Conservation (phyloP, 2,113 vertebrate species). For the Eulemur macaco region DNA sequence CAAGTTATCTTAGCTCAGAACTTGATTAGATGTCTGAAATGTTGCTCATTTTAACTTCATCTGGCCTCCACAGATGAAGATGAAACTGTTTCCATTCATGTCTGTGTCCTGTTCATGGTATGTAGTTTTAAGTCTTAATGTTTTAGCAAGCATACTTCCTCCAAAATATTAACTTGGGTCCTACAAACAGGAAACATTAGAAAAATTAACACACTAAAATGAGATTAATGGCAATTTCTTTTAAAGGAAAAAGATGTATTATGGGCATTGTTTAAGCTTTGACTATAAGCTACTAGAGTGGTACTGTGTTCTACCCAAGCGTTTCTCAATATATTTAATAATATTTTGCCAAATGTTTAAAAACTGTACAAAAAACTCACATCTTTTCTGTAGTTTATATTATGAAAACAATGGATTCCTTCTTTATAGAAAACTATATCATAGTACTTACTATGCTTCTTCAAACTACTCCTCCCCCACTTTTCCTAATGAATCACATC, state of each 20-base stretch:
- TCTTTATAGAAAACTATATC: background rate
- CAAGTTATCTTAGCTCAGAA: background rate
- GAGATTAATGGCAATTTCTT: background rate
- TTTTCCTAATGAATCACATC: background rate
- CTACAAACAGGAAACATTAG: background rate
- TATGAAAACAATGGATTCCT: background rate
- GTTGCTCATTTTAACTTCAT: background rate
- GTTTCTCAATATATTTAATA: slow-evolving; percentile 1
- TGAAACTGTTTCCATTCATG: background rate
- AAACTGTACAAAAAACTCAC: background rate
- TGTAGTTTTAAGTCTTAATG: background rate
- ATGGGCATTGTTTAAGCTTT: background rate
- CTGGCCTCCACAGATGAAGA: background rate
- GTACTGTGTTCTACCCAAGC: background rate
- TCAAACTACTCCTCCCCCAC: background rate
- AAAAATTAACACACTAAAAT: slow-evolving; percentile 15
- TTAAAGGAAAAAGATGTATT: background rate
- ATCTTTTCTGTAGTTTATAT: background rate
- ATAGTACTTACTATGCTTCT: background rate
- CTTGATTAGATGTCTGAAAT: slow-evolving; percentile 9
- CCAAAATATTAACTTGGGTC: slow-evolving; percentile 7
- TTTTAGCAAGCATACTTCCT: background rate
- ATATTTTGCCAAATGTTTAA: background rate
- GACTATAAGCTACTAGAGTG: background rate
- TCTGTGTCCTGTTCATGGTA: background rate